Base-by-base conservation (phyloP, 2,797 vertebrate species). In the Tachyglossus aculeatus region DNA sequence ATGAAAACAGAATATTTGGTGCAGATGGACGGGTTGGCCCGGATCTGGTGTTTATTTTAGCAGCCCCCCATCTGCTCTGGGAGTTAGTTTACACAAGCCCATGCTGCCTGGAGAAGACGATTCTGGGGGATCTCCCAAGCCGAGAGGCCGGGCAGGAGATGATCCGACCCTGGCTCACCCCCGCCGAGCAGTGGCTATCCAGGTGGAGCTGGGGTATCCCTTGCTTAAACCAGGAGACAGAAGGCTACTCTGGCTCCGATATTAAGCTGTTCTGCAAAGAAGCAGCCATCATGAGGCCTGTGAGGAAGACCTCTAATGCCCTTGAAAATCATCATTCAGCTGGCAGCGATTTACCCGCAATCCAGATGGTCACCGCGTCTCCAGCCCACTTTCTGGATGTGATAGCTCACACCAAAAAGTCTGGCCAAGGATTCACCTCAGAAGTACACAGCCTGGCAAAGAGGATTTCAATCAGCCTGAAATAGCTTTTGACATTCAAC, bases 221-320 rank as follows among this genome's bases (percentile, higher is more conserved):
- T 50, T 40, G 5, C 84, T 95, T 67, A 51, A 51, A 53, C 25
- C 44, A 92, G 90, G 74, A 85, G 62, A 93, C 82, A 15, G 90
- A 91, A 14, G 94, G 94, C 44, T 95, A 96, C 78, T 94, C 94
- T 3, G 95, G 94, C 57, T 95, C 94, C 40, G 95, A 96, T 54
- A 84, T 95, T 56, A 88, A 84, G 64, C 53, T 96, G 52, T 93
- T 94, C 40, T 96, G 94, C 83, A 95, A 94, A 58, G 95, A 96
- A 44, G 90, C 94, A 0, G 94, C 94, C n/a, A n/a, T n/a, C n/a
- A 95, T 95, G 94, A 91, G 93, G 78, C 94, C 93, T 4, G 91
- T 94, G 25, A 89, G 95, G 44, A 95, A 95, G 80, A 91, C 95
- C 69, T 93, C 96, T 63, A 79, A 92, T 36, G 85, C 89, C 32